phyloP scores from a whole-genome alignment of 1,140 invertebrate genomes.

The Lucilia sericata region DNA sequence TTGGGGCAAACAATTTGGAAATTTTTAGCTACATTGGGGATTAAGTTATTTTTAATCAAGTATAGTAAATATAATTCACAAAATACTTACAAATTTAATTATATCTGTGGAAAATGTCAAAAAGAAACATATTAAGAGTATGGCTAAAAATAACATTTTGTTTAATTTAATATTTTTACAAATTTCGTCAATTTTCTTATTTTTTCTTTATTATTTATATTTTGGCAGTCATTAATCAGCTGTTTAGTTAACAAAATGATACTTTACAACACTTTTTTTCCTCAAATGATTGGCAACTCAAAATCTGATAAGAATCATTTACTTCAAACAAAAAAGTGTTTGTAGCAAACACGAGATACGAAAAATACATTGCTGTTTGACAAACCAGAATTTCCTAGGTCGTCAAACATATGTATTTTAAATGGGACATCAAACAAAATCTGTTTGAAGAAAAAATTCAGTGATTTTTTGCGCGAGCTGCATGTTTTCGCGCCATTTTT shows the following conservation, averaged over 20 bases:
- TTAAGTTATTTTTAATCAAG: not conserved
- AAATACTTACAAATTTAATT: conserved; percentile 57
- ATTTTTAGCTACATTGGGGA: conserved; percentile 31
- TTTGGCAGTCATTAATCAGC: not conserved
- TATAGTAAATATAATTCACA: not conserved
- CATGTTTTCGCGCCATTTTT: no score
- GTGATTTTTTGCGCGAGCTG: no score
- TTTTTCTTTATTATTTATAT: not conserved
- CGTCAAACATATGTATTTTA: no score
- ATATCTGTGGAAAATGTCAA: conserved; percentile 59
- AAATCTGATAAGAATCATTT: no score
- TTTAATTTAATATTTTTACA: not conserved
- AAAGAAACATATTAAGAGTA: conserved; percentile 58
- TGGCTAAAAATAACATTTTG: conserved; percentile 52
- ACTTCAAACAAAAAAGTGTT: no score
- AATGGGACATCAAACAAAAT: no score
- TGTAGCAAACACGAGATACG: no score
- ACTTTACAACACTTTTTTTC: conserved; percentile 5
- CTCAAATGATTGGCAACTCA: not conserved
- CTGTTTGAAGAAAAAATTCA: no score
- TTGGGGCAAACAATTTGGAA: conserved; percentile 31
- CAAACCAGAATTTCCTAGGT: no score
- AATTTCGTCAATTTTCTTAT: not conserved
- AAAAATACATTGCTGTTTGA: no score
- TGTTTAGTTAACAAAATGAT: not conserved